Evolutionary conservation across 2,888 invertebrate genomes (phyloP).

Genomic region (Zootermopsis nevadensis): DNA sequence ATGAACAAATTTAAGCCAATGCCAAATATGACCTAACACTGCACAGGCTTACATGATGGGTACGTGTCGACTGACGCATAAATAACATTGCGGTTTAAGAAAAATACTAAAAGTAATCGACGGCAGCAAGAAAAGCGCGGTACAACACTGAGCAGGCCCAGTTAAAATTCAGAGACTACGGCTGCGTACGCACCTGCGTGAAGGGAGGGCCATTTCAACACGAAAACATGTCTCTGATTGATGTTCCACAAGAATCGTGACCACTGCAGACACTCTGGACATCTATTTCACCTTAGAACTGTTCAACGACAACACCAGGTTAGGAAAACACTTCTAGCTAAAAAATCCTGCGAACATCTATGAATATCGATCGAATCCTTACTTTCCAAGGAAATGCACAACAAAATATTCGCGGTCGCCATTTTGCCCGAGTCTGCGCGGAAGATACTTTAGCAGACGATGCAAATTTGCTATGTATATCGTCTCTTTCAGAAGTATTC

Average conservation of each 20-base stretch:
- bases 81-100: constrained; percentile 47
- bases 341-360: constrained; percentile 60
- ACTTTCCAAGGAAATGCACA: constrained; percentile 65
- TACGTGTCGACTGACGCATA: constrained; percentile 22
- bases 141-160: constrained; percentile 87
- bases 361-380: constrained; percentile 72
- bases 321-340: constrained; percentile 55
- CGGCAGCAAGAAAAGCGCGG: constrained; percentile 55
- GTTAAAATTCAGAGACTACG: constrained; percentile 87
- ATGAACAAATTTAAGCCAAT: constrained; percentile 42
- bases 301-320: constrained; percentile 51
- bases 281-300: constrained; percentile 49
- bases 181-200: constrained; percentile 98
- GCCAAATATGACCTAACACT: constrained; percentile 35
- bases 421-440: constrained; percentile 80
- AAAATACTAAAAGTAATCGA: constrained; percentile 49
- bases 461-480: constrained; percentile 49
- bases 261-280: constrained; percentile 48
- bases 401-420: constrained; percentile 63
- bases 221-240: constrained; percentile 55
- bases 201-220: constrained; percentile 62
- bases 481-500: constrained; percentile 4
- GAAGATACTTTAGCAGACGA: constrained; percentile 58
- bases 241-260: constrained; percentile 53
- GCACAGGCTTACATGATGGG: constrained; percentile 23